Base-by-base conservation (phyloP, 2,797 vertebrate genomes). In the Hybognathus amarus region DNA sequence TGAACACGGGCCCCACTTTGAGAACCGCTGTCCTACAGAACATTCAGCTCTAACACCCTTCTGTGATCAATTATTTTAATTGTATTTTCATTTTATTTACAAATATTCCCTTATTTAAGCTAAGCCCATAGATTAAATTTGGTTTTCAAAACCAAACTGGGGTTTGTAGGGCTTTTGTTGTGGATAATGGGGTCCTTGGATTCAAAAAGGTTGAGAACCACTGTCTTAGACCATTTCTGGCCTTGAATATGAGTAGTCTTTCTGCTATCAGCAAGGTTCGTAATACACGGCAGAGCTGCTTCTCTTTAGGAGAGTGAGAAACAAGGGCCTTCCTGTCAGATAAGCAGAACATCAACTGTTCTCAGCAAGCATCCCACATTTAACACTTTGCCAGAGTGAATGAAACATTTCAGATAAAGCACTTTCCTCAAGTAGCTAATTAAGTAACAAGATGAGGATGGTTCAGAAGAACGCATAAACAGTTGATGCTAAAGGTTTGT, bases 341-440 rank as follows among this genome's bases (percentile, higher is more conserved):
- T 85, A 82, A 85, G 83, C 71, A 87, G 40, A 61, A 68, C 13
- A 20, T 69, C 17, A 71, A 17, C 27, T 75, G 78, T 84, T 87
- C 81, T 69, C 64, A 17, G 70, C 30, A 52, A 27, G 38, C 77
- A 56, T 30, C 18, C 11, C 27, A 17, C 3, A 4, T 33, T 52
- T 63, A 85, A 61, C 36, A 56, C 27, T 2, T 45, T 30, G 24
- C 73, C 24, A 15, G 45, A 59, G 61, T 15, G n/a, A 64, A 71
- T 15, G 1, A 77, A 68, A 83, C 73, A 56, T 56, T 83, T 77
- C 36, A 83, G 82, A 77, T 77, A 83, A 42, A 69, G 33, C 73
- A 36, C 64, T 83, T 70, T 77, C 52, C 42, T 52, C 45, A 63
- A 79, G 68, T 36, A 73, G 36, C 33, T 75, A 75, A 79, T 82